Evolutionary conservation across 2,888 invertebrate species (phyloP), one percentile per base, ranked within the genome.

Genomic region (Apotomis capreana): DNA sequence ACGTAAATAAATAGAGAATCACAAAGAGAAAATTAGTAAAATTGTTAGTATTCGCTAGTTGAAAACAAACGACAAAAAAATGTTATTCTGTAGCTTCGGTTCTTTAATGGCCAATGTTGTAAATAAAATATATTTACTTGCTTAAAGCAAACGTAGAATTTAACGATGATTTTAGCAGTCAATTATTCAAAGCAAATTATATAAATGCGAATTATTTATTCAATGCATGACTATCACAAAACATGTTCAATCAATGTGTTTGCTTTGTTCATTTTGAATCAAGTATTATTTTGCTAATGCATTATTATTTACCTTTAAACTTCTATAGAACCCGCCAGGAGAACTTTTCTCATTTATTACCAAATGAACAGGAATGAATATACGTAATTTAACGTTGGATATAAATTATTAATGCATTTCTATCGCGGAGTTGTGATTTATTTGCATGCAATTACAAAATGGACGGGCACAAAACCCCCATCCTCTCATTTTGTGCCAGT

Each of bases 221-320:
- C 15, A 49, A 49, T 61, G 61, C 60, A 61, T 44, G 49, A 5
- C 6, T 5, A 6, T 46, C 15, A 57, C 55, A 67, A 67, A 55
- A 40, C 55, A 58, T 55, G 65, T 67, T 67, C 40, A 67, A 51
- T 67, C 65, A 55, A 70, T 67, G n/a, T 58, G 37, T 64, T 70
- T 61, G 59, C 40, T 55, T 61, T 52, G 70, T 49, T 51, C 55
- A 65, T 70, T 65, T 54, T 44, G 59, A 52, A 46, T 49, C 26
- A 6, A 37, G 4, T 55, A 67, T 67, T 51, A 44, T 60, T 54
- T 37, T 51, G 37, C 60, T 44, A 12, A 10, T 26, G 15, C 36
- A 60, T 61, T 61, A 70, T 65, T 60, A 60, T 60, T 61, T 65
- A 12, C 55, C 15, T 54, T 60, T 15, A 15, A 70, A 61, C 46